These are phyloP conservation scores for Delia radicum DNA, from an alignment of 1,140 invertebrate species.

Conservation along the genomic window DNA sequence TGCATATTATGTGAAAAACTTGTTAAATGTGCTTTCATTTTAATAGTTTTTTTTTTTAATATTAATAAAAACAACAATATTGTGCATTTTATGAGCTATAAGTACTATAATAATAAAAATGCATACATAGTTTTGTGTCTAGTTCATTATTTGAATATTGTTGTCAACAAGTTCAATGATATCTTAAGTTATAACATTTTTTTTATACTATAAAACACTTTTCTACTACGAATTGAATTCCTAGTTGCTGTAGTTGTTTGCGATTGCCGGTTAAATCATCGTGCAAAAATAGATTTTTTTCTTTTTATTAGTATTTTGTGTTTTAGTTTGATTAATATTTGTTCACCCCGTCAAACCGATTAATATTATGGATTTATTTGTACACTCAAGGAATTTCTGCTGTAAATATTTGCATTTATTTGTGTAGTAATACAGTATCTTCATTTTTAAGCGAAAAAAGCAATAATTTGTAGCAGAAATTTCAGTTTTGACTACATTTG, in stretches of 20 bases:
- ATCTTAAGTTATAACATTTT: neutral
- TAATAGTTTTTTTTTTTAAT: too few species aligned
- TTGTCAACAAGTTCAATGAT: slow-evolving; percentile 1
- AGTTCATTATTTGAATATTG: neutral
- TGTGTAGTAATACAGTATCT: too few species aligned
- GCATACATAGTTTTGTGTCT: neutral
- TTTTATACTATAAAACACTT: too few species aligned
- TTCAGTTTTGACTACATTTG: too few species aligned
- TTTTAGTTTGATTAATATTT: neutral
- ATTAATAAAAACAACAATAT: neutral
- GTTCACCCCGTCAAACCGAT: neutral
- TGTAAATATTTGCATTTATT: too few species aligned
- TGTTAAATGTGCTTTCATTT: too few species aligned
- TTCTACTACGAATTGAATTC: neutral
- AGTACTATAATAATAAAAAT: neutral
- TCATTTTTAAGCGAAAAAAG: too few species aligned
- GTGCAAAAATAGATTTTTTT: neutral
- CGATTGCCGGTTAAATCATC: neutral
- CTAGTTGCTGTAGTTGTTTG: neutral
- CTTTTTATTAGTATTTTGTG: neutral
- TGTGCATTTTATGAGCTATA: neutral
- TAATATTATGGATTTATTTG: neutral
- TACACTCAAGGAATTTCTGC: neutral
- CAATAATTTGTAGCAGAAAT: too few species aligned
- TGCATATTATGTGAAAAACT: too few species aligned